phyloP scores from a whole-genome alignment of 2,797 vertebrate genomes.

The Sebastes iracundus region DNA sequence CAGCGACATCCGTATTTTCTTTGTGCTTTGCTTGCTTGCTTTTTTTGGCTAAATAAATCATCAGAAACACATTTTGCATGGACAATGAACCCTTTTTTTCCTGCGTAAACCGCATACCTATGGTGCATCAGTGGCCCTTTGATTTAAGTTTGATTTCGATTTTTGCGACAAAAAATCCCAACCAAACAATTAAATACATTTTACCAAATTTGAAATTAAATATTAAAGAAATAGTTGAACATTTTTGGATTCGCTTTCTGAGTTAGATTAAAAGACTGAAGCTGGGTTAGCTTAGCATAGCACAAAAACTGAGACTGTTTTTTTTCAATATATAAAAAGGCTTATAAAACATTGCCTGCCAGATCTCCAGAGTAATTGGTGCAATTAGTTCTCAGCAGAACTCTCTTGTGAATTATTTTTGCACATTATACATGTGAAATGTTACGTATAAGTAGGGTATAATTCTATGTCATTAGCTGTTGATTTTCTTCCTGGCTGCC shows the following conservation, averaged over 20 bases:
- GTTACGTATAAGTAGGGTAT: slow-evolving; percentile 47
- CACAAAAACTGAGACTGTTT: background rate
- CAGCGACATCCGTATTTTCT: too few relatives aligned
- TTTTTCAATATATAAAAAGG: slow-evolving; percentile 3
- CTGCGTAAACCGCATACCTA: too few relatives aligned
- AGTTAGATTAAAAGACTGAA: background rate
- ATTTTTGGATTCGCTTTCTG: background rate
- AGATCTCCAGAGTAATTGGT: slow-evolving; percentile 26
- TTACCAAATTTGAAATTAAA: background rate
- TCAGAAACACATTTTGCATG: too few relatives aligned
- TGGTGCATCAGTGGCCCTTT: too few relatives aligned
- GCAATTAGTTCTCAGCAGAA: slow-evolving; percentile 33
- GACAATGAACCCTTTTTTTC: too few relatives aligned
- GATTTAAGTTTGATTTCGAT: too few relatives aligned
- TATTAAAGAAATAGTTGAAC: background rate
- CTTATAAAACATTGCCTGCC: slow-evolving; percentile 27
- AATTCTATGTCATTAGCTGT: slow-evolving; percentile 77
- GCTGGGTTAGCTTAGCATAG: background rate
- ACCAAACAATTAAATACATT: background rate
- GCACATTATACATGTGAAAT: slow-evolving; percentile 48
- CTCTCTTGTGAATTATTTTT: slow-evolving; percentile 31
- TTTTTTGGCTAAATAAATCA: too few relatives aligned
- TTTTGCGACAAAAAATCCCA: background rate
- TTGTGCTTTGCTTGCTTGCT: too few relatives aligned
- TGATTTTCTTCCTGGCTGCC: slow-evolving; percentile 65